Evolutionary conservation across 2,888 invertebrate genomes (phyloP), one percentile per base, ranked within the genome.

Genomic region (Nowickia ferox): DNA sequence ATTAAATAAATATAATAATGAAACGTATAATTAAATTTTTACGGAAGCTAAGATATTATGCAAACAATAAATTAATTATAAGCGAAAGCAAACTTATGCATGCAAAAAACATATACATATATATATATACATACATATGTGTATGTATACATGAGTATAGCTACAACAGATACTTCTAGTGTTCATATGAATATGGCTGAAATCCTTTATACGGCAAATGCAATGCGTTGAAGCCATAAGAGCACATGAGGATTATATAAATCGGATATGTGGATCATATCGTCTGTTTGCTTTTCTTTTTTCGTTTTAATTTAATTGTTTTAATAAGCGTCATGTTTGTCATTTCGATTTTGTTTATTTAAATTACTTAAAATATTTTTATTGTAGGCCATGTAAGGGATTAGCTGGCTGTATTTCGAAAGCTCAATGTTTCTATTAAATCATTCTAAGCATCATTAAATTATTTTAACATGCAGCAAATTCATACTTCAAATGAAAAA

Each of bases 11-110:
- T 53, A 59, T 53, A 72, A 59, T 66, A 84, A 71, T 71, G 5
- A 57, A 71, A 80, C 38, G 44, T 66, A 76, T 72, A 80, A 82
- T 74, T 74, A 85, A 78, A 69, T 69, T 63, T 57, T 59, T 74
- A 63, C 78, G 85, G 82, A 85, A 85, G 82, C 82, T 72, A 51
- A 48, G 74, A 55, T 66, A 46, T 51, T 40, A 44, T 46, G 38
- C 44, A 59, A 76, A 84, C 61, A 77, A 68, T 68, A 55, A 74
- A 74, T 44, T 63, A 69, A 69, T 79, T 77, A 57, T 78, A 40
- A 51, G n/a, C 30, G 57, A 5, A 57, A n/a, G n/a, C n/a, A 40
- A 76, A 15, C 22, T 22, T 13, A 42, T 42, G 19, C 63, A 42
- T 10, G 9, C n/a, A n/a, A 9, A 38, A 5, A 30, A 19, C 40